Base-by-base conservation (phyloP, 2,888 invertebrate species). In the Idaea aversata region DNA sequence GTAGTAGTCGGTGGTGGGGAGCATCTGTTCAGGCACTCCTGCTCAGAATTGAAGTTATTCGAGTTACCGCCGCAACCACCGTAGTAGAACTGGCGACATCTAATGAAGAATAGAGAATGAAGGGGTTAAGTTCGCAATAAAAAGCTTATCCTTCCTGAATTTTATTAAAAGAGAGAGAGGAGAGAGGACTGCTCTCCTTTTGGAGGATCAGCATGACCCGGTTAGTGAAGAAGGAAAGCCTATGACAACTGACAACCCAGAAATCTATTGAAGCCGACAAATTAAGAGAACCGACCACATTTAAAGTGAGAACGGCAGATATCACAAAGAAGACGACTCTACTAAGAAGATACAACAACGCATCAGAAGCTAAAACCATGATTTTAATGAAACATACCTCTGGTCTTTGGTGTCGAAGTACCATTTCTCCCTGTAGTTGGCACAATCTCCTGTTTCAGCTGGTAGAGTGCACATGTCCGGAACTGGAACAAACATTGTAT, bases 41-140 rank as follows among this genome's bases (percentile, higher is more conserved):
- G 87, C 82, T 96, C 94, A 0, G 94, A 93, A 7, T 82, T 82
- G 89, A 98, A 98, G 81, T 97, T 97, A 87, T 98, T 99, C 47
- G 93, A 94, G 82, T 99, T 99, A 38, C 98, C 99, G 16, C 96
- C 97, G 82, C 99, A 99, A 15, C 99, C 98, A 13, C 98, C 98
- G 84, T 96, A 98, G 85, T 97, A 96, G 92, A 98, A 99, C 77
- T 95, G 95, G 63, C 95, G 94, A 85, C 98, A 99, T 67, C 94
- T 89, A 71, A 0, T 61, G 59, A 36, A 0, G 57, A 47, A 4
- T 10, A 47, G 25, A 25, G 3, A 25, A 25, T 25, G 25, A 25
- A 25, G 25, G 25, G 25, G 25, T 25, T 3, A 25, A 25, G 25
- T 25, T 25, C 25, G 2, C 25, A 3, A 2, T 3, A 25, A 25